Evolutionary conservation across 1,140 invertebrate species (phyloP).

Genomic region (Arctopsyche grandis): DNA sequence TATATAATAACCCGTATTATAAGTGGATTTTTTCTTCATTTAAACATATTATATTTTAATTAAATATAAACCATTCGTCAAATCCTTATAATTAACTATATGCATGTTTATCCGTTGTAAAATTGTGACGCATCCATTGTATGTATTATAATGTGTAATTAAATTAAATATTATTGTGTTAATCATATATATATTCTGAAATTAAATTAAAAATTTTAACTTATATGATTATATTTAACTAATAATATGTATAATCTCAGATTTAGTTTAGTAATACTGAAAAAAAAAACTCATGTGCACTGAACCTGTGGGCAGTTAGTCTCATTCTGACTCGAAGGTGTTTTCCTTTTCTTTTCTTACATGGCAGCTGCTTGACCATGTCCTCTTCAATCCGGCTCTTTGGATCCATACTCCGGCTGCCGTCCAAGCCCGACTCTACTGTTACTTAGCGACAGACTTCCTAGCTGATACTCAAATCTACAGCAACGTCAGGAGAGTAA

Average conservation of each 20-base stretch:
- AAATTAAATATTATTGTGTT: too few species aligned
- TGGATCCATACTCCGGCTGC: constrained; percentile 98
- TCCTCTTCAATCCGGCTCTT: constrained; percentile 97
- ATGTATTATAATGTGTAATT: too few species aligned
- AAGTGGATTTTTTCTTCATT: not conserved
- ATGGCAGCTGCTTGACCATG: constrained; percentile 97
- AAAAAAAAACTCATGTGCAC: constrained; percentile 37
- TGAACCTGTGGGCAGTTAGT: constrained; percentile 55
- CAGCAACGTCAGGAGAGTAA: constrained; percentile 94
- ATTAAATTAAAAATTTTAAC: too few species aligned
- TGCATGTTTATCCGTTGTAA: too few species aligned
- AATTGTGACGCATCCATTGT: too few species aligned
- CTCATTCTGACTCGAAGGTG: constrained; percentile 70
- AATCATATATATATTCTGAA: too few species aligned
- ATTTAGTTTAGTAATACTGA: constrained; percentile 43
- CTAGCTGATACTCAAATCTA: constrained; percentile 97
- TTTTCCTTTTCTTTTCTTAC: constrained; percentile 82
- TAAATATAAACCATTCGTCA: too few species aligned
- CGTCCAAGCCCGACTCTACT: constrained; percentile 96
- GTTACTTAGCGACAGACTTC: constrained; percentile 97
- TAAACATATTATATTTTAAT: not conserved
- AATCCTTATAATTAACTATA: too few species aligned
- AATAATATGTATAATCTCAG: too few species aligned
- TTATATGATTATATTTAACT: too few species aligned
- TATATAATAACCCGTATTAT: not conserved